Percentiles rank a stretch among this genome's conserved stretches.
phyloP scores from a whole-genome alignment of 2,888 invertebrate genomes.

The Emmelina monodactyla region DNA sequence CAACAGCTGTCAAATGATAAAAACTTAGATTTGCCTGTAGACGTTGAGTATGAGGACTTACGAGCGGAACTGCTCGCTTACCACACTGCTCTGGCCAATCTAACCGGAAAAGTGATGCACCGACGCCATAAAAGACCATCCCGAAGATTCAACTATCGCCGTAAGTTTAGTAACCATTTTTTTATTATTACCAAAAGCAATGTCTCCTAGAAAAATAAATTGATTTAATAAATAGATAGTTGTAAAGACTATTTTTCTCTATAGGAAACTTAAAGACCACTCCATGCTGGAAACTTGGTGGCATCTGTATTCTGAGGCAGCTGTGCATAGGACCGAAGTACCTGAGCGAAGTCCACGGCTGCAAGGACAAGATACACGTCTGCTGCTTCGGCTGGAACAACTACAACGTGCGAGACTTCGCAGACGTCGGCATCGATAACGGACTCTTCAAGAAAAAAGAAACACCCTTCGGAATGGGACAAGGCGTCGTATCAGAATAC shows the following conservation, averaged over 20 bases:
- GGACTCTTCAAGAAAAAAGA: no score
- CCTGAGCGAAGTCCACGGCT: slow-evolving; percentile 37
- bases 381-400: slow-evolving; percentile 50
- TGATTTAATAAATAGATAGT: no score
- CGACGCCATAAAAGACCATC: no score
- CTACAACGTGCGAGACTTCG: slow-evolving; percentile 29
- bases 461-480: no score
- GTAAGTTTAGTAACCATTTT: no score
- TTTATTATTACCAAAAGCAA: no score
- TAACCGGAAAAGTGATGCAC: no score
- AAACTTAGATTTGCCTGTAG: slow-evolving; percentile 41
- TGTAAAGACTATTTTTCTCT: no score
- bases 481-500: no score
- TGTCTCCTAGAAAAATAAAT: no score
- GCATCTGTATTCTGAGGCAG: slow-evolving; percentile 37
- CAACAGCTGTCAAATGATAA: slow-evolving; percentile 32
- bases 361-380: slow-evolving; percentile 35
- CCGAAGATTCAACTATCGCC: no score
- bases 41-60: slow-evolving; percentile 53
- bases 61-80: slow-evolving; percentile 49
- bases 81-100: slow-evolving; percentile 35
- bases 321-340: slow-evolving; percentile 33
- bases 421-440: slow-evolving; percentile 26
- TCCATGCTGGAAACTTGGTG: slow-evolving; percentile 42
- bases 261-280: slow-evolving; percentile 39